Evolutionary conservation across 2,113 vertebrate genomes (phyloP).

Genomic region (Myanophis thanlyinensis): DNA sequence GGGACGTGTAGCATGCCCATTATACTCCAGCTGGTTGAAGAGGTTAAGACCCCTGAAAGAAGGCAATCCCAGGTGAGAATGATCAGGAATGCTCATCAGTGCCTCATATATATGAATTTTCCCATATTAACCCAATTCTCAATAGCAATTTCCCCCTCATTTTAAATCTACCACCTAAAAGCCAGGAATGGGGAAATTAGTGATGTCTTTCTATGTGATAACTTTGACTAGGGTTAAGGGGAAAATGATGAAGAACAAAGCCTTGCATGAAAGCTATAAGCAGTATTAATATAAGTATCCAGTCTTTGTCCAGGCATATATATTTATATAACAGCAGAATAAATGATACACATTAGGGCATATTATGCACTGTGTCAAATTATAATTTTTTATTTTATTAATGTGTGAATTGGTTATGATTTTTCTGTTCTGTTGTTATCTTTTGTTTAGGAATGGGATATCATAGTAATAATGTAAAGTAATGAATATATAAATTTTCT

Average conservation of each 20-base stretch:
- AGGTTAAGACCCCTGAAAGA: background rate
- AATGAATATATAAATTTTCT: background rate
- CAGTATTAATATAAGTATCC: background rate
- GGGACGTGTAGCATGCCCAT: background rate
- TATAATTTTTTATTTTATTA: background rate
- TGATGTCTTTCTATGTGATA: background rate
- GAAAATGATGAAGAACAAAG: background rate
- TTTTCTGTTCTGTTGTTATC: background rate
- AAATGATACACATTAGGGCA: background rate
- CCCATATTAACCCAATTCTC: background rate
- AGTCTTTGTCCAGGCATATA: background rate
- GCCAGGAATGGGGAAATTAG: accelerated
- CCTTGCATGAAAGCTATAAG: background rate
- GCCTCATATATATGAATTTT: background rate
- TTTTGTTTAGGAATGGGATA: background rate
- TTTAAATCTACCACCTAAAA: background rate
- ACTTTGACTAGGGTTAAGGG: background rate
- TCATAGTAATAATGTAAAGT: background rate
- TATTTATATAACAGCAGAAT: background rate
- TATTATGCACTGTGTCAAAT: background rate
- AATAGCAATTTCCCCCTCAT: background rate
- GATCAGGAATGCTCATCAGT: background rate
- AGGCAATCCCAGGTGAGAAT: background rate
- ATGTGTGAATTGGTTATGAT: background rate
- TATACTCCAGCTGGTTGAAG: background rate